These are phyloP conservation scores for Cyprinodon brontotheroides DNA, from an alignment of 2,113 vertebrate species.

Conservation along the genomic window DNA sequence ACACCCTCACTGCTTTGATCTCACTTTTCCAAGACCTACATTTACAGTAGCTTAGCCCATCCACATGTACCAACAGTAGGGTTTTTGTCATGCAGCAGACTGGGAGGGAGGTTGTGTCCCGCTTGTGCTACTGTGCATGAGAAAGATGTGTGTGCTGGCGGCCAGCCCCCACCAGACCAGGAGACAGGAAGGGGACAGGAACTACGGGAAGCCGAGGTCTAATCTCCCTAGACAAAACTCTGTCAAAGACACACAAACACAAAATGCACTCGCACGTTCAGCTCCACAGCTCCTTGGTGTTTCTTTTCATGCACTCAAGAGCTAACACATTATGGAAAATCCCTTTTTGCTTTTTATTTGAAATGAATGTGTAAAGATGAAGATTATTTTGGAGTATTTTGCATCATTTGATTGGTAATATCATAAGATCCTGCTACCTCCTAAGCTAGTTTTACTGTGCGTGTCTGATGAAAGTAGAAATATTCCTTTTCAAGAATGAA, in stretches of 20 bases:
- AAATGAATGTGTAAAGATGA: conserved; percentile 10
- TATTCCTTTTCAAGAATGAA: conserved; percentile 15
- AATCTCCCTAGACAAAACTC: conserved; percentile 73
- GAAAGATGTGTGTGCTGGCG: conserved; percentile 46
- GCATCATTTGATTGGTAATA: conserved; percentile 2
- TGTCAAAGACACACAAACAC: conserved; percentile 62
- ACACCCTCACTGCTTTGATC: conserved; percentile 35
- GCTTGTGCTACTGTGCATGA: conserved; percentile 18
- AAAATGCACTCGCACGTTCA: conserved; percentile 14
- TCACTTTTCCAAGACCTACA: conserved; percentile 9
- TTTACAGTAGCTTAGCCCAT: conserved; percentile 40
- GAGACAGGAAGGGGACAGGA: conserved; percentile 70
- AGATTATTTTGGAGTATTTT: neutral
- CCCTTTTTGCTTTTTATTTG: conserved; percentile 13
- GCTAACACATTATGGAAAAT: conserved; percentile 23
- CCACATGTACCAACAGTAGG: conserved; percentile 25
- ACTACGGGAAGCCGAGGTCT: conserved; percentile 63
- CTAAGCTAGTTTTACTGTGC: conserved; percentile 11
- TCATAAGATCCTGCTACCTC: conserved; percentile 7
- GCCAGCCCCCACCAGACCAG: conserved; percentile 34
- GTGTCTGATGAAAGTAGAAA: neutral
- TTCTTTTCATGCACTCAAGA: conserved; percentile 13
- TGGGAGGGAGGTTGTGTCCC: conserved; percentile 24
- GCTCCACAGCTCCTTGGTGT: conserved; percentile 12
- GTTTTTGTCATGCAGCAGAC: conserved; percentile 52